Percentiles rank a stretch among this genome's conserved stretches.
These are phyloP conservation scores for Noctua pronuba DNA, from an alignment of 2,888 invertebrate species.

Conservation along the genomic window DNA sequence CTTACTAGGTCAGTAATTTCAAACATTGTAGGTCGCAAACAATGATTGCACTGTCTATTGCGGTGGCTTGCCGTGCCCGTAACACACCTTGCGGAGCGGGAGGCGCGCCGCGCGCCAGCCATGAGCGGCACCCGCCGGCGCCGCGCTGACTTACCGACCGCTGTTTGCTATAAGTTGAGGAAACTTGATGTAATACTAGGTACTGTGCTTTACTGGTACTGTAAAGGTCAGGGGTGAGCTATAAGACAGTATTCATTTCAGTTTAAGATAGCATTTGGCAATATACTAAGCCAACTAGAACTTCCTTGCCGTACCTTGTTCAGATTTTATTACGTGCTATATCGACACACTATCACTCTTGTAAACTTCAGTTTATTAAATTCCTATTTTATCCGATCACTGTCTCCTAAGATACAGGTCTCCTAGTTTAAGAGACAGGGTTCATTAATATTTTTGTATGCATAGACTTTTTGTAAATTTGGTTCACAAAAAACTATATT, in stretches of 20 bases:
- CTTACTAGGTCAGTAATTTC: not conserved
- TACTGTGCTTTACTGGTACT: not conserved
- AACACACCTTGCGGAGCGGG: not conserved
- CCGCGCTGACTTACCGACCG: not conserved
- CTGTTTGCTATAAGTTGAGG: slow-evolving; percentile 10
- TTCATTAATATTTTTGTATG: no score
- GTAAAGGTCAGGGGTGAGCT: slow-evolving; percentile 4
- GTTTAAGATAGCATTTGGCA: not conserved
- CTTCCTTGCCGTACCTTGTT: not conserved
- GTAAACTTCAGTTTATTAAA: no score
- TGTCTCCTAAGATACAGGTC: no score
- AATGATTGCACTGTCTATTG: not conserved
- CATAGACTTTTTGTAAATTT: no score
- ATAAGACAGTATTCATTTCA: not conserved
- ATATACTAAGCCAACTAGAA: not conserved
- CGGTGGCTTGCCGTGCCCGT: not conserved
- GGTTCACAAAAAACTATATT: no score
- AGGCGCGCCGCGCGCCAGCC: not conserved
- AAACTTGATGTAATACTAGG: slow-evolving; percentile 12
- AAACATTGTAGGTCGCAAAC: not conserved
- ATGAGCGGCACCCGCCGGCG: not conserved
- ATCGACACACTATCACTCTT: no score
- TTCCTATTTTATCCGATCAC: no score
- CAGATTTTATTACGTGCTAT: no score
- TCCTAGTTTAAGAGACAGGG: no score